phyloP scores from a whole-genome alignment of 2,797 vertebrate genomes.

The Manis pentadactyla region DNA sequence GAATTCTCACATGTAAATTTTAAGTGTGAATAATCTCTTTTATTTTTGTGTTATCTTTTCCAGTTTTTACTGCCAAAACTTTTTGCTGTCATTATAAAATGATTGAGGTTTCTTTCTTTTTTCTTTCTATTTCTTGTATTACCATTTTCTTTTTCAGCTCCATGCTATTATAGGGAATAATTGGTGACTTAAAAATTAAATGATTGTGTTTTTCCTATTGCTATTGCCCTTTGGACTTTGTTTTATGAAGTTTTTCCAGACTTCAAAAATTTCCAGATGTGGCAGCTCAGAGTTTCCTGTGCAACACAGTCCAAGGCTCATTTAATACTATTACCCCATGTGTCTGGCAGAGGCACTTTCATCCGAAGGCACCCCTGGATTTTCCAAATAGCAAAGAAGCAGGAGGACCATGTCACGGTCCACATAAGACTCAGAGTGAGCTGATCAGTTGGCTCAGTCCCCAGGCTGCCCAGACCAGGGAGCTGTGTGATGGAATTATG shows the following conservation, averaged over 20 bases:
- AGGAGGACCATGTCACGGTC: not conserved
- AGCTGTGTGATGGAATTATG: no score
- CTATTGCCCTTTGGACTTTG: not conserved
- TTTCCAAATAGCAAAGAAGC: slow-evolving; percentile 1
- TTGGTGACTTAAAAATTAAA: not conserved
- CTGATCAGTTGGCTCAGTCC: no score
- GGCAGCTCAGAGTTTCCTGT: not conserved
- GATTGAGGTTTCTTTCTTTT: not conserved
- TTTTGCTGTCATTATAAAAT: not conserved
- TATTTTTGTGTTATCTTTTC: not conserved
- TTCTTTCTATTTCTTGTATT: not conserved
- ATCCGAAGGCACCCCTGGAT: not conserved
- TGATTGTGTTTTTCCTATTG: not conserved
- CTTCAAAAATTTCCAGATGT: not conserved
- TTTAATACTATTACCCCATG: not conserved
- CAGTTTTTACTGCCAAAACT: not conserved
- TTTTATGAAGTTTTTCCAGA: not conserved
- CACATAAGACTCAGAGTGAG: no score
- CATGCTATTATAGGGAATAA: not conserved
- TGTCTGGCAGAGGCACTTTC: not conserved
- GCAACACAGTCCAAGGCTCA: no score
- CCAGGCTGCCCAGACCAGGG: not conserved
- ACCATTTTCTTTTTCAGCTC: not conserved
- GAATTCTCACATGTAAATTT: not conserved
- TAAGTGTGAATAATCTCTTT: not conserved